phyloP scores from a whole-genome alignment of 2,797 vertebrate genomes.

The Notoglanidium macrostoma region DNA sequence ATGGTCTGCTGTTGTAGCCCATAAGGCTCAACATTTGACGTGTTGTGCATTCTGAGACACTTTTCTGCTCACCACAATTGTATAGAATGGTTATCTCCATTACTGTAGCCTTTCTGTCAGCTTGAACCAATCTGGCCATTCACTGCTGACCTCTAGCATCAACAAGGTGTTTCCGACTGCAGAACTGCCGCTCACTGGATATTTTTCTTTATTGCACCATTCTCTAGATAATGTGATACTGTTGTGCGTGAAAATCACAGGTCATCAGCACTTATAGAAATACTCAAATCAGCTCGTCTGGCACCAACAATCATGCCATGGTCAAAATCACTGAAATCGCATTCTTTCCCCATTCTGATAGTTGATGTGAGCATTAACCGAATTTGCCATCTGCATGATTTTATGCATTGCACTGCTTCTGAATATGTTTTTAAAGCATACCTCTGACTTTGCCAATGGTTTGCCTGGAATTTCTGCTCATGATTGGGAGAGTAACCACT shows the following conservation, averaged over 20 bases:
- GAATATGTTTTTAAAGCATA: conserved; percentile 58
- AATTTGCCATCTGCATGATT: background rate
- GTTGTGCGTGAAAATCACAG: background rate
- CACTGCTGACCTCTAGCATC: background rate
- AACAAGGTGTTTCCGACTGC: background rate
- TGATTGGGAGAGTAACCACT: conserved; percentile 89
- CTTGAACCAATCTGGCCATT: too few species aligned
- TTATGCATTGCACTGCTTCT: background rate
- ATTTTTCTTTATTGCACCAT: background rate
- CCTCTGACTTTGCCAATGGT: conserved; percentile 97
- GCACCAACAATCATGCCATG: background rate
- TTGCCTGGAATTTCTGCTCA: conserved; percentile 89
- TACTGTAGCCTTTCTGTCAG: background rate
- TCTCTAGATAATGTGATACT: background rate
- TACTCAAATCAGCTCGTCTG: background rate
- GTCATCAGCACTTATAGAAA: background rate
- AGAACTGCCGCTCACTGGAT: background rate
- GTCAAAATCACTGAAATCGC: background rate
- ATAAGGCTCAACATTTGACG: background rate
- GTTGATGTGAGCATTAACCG: background rate
- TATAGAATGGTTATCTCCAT: background rate
- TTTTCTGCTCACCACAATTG: background rate
- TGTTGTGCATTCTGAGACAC: background rate
- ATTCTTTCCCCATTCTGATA: background rate
- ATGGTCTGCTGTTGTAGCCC: background rate